Evolutionary conservation across 2,888 invertebrate species (phyloP), one percentile per base, ranked within the genome.

Genomic region (Scaptomyza cyrtandrae): DNA sequence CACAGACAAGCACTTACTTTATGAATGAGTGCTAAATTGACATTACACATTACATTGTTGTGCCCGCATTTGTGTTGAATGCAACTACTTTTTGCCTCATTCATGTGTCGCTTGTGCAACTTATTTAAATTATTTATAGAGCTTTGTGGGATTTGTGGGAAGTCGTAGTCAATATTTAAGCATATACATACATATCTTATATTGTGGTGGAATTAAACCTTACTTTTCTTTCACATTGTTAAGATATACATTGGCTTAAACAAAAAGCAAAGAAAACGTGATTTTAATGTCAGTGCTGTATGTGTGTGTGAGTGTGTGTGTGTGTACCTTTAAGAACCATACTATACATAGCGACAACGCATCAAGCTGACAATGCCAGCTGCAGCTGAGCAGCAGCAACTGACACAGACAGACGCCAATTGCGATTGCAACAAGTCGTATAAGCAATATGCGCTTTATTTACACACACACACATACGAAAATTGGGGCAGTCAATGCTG

Each of bases 341-440:
- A 3, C 41, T 41, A 14, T 49, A 63, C 43, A 64, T 43, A 52
- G 35, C 33, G 48, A 14, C 29, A 27, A 35, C 13, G 24, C 29
- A 27, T 9, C 16, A 61, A 29, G 7, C 41, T 56, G 44, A 13
- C 53, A 24, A 41, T 41, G 70, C 55, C 53, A 49, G 49, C 5
- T 11, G 49, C 27, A 24, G 6, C 13, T 13, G n/a, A 27, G 49
- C 64, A 43, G 37, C 43, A 27, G 49, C 64, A 43, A 44, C 43
- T 64, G 63, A 49, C 62, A 62, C 29, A 41, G 35, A 31, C 37
- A 45, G 31, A 16, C 39, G 14, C 9, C 19, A 19, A 13, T 60
- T 85, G 86, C 19, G 2, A 13, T 60, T 85, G 86, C 83, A 84
- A 84, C 83, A 84, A 88, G 83, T 84, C 88, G 86, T 82, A 82